Evolutionary conservation across 2,113 vertebrate genomes (phyloP).

Genomic region (Oryzias celebensis): DNA sequence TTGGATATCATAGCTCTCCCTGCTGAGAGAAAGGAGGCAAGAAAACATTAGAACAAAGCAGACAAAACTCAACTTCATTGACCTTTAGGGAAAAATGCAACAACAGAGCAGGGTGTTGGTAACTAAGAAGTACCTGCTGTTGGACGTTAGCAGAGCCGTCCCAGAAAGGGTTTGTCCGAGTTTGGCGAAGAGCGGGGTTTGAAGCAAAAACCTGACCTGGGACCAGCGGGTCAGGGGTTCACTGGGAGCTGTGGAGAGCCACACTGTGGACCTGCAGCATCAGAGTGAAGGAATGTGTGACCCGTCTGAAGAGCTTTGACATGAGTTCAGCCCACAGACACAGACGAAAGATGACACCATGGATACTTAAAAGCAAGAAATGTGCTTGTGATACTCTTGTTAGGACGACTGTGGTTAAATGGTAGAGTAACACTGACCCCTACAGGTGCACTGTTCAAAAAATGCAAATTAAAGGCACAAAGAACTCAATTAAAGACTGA

Average conservation of each 20-base stretch:
- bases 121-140: conserved; percentile 63
- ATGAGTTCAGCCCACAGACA: neutral
- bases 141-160: conserved; percentile 74
- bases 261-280: conserved; percentile 71
- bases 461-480: too few species aligned
- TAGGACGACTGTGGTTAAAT: too few species aligned
- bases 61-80: too few species aligned
- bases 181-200: conserved; percentile 81
- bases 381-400: too few species aligned
- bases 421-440: too few species aligned
- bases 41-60: too few species aligned
- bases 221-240: conserved; percentile 84
- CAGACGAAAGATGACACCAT: too few species aligned
- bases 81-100: too few species aligned
- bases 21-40: conserved; percentile 31
- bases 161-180: conserved; percentile 82
- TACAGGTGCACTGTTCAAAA: too few species aligned
- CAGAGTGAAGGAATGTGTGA: fast-evolving
- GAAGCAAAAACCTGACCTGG: conserved; percentile 81
- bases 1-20: conserved; percentile 83
- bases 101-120: neutral
- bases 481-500: too few species aligned
- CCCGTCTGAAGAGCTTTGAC: neutral
- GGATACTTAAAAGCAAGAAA: too few species aligned
- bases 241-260: conserved; percentile 81